Evolutionary conservation across 1,140 invertebrate species (phyloP).

Genomic region (Drosophila melanica): DNA sequence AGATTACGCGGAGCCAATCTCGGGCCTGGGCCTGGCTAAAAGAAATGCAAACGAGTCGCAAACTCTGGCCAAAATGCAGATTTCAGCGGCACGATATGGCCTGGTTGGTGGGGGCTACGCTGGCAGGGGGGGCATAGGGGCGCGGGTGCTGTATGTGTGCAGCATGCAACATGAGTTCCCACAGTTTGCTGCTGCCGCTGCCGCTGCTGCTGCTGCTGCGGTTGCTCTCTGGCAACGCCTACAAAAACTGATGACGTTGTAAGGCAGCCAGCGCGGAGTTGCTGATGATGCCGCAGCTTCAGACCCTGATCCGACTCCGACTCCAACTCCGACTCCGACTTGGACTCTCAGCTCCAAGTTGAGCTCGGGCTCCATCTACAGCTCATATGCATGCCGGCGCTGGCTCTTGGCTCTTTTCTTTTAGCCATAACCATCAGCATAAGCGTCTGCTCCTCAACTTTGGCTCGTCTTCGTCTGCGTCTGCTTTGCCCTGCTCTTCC

Average conservation of each 20-base stretch:
- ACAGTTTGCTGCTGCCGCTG: conserved; percentile 61
- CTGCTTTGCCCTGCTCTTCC: conserved; percentile 8
- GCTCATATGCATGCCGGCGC: conserved; percentile 73
- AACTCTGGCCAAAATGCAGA: conserved; percentile 66
- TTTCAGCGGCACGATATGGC: conserved; percentile 74
- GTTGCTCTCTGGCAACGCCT: conserved; percentile 80
- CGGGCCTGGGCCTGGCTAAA: conserved; percentile 30
- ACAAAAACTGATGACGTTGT: conserved; percentile 81
- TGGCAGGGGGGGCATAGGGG: not conserved
- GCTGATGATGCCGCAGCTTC: conserved; percentile 46
- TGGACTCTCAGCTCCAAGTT: too few species aligned
- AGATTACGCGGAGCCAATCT: conserved; percentile 76
- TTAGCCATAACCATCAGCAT: conserved; percentile 30
- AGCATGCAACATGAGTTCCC: conserved; percentile 79
- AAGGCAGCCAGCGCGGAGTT: conserved; percentile 53
- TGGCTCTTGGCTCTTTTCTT: conserved; percentile 12
- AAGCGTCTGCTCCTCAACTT: conserved; percentile 43
- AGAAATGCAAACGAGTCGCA: conserved; percentile 74
- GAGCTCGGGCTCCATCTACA: not conserved
- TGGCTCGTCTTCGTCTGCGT: conserved; percentile 14
- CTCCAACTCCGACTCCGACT: conserved; percentile 3
- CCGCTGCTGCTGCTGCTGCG: conserved; percentile 32
- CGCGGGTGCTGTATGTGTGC: conserved; percentile 65
- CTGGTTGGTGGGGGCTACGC: too few species aligned
- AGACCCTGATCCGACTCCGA: conserved; percentile 15